These are phyloP conservation scores for Phymorhynchus buccinoides DNA, from an alignment of 1,140 invertebrate species.

Conservation along the genomic window DNA sequence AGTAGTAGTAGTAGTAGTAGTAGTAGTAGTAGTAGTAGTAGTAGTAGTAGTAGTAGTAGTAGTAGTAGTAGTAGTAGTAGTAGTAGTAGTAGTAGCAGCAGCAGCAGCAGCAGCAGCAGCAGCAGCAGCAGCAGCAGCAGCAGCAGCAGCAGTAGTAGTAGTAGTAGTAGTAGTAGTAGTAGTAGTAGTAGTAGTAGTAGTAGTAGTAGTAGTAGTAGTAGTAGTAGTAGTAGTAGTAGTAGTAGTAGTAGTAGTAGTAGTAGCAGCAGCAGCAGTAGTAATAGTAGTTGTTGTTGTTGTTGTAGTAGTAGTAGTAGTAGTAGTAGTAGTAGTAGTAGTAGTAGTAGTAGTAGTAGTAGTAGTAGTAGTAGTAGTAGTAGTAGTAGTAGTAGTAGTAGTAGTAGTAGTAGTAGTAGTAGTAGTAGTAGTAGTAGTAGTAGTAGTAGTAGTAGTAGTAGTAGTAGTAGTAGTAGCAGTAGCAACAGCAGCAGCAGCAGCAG, in stretches of 20 bases:
- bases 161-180: too few species aligned
- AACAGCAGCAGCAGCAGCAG: too few species aligned
- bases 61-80: neutral
- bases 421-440: constrained; percentile 16
- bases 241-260: neutral
- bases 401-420: constrained; percentile 16
- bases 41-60: neutral
- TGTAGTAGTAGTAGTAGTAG: neutral
- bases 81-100: too few species aligned
- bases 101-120: too few species aligned
- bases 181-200: too few species aligned
- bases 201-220: constrained; percentile 1
- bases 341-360: neutral
- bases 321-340: neutral
- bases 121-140: too few species aligned
- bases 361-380: neutral
- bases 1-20: neutral
- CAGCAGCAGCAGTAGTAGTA: too few species aligned
- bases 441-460: constrained; percentile 17
- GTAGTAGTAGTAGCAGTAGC: too few species aligned
- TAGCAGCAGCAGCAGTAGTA: too few species aligned
- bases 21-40: neutral
- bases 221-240: neutral
- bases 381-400: constrained; percentile 17
- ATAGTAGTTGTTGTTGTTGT: too few species aligned